Evolutionary conservation across 2,113 vertebrate species (phyloP), one percentile per base, ranked within the genome.

Genomic region (Corydoras maculifer): DNA sequence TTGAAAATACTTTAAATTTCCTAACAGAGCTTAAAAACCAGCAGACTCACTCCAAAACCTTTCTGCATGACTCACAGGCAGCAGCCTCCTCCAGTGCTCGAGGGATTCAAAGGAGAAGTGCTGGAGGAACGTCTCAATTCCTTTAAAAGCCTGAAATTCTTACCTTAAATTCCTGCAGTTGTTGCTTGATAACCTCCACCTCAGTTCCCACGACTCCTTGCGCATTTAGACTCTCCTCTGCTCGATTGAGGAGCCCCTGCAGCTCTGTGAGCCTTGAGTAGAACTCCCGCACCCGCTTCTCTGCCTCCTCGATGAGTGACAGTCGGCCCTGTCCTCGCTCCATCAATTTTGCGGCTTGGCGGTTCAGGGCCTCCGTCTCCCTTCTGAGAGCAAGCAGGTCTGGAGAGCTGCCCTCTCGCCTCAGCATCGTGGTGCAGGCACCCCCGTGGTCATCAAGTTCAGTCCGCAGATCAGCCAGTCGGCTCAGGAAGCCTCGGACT

Each of bases 121-220:
- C 50, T 43, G 35, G 1, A 43, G 35, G 35, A 8, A 43, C 35
- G 35, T 43, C 35, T 43, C 35, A 43, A 8, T 43, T 43, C 35
- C 2, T 43, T 43, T 72, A 10, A 7, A 65, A 72, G 54, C 25
- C 18, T 30, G 49, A 58, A 14, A 8, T 8, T 15, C 93, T 75
- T 87, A 99, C 97, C 92, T 97, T 98, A 82, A 98, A 98, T 82
- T 94, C 93, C 14, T 91, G 91, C 81, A 99, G 77, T 78, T 99
- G 97, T 69, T 94, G 94, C 77, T 90, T 97, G 88, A 99, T 94
- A 81, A 86, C 82, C 29, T 99, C 97, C 81, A 99, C 95, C 85
- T 99, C 97, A 0, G 93, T 91, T 0, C 93, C 94, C 11, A 98
- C 96, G 7, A 91, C 73, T 73, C 93, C 93, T 85, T 97, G 96